Base-by-base conservation (phyloP, 2,113 vertebrate species). In the Porphyrio hochstetteri region DNA sequence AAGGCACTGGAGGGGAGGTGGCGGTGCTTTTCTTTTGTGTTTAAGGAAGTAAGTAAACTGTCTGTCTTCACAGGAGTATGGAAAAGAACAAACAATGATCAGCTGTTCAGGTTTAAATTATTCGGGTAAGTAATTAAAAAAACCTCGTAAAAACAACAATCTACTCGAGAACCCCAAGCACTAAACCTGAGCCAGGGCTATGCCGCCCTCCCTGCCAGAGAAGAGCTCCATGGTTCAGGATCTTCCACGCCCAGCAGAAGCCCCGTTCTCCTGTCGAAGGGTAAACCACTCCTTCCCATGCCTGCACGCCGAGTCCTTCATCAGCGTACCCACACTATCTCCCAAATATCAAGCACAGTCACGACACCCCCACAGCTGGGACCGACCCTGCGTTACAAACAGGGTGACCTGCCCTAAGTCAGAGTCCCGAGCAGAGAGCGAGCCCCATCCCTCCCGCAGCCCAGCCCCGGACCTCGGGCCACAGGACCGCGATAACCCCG, bases 271-370 rank as follows among this genome's bases (percentile, higher is more conserved):
- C 60, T 15, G 5, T 50, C 4, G 90, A 20, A 0, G 48, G 48
- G 11, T 10, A 31, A 83, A 17, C 64, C 4, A 8, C 38, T 55
- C 40, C 52, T 17, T 20, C 9, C 7, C 33, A 2, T 3, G 29
- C 28, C 44, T 3, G 5, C 27, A 1, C 0, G 7, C 55, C 0
- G 16, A 31, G 63, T 17, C 42, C 69, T 23, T 24, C 0, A 2
- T 28, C 4, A 48, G 5, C 1, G 60, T 16, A 13, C 42, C 78
- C 23, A 16, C 33, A 12, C 65, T 69, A 19, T 33, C 55, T 31
- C 91, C 69, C 9, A 17, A 12, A 8, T 4, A 40, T 7, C 23
- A 11, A 55, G 40, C 64, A 31, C 11, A 60, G 65, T 52, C 71
- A 46, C 8, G 79, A 36, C 91, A 48, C 53, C 74, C 67, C 55